These are phyloP conservation scores for Polydrusus pterygomalis DNA, from an alignment of 2,888 invertebrate genomes.

Conservation along the genomic window DNA sequence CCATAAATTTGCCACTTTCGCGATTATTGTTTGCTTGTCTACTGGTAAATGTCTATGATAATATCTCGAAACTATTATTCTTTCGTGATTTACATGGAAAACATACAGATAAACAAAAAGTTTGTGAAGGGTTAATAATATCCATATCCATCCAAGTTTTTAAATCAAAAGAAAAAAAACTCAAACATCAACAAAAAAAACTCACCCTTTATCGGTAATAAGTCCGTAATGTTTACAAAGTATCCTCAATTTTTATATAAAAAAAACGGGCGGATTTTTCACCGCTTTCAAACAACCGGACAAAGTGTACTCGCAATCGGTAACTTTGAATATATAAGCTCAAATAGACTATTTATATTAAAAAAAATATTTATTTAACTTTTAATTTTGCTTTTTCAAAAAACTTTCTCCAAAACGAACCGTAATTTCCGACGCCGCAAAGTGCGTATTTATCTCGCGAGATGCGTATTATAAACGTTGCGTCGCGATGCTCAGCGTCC, in stretches of 20 bases:
- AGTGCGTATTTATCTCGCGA: constrained; percentile 22
- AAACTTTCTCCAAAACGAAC: background rate
- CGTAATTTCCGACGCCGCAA: constrained; percentile 2
- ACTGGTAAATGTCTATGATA: too few species aligned
- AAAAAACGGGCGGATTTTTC: constrained; percentile 1
- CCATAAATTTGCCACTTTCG: too few species aligned
- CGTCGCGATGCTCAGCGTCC: constrained; percentile 46
- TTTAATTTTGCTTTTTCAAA: background rate
- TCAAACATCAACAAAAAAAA: constrained; percentile 19
- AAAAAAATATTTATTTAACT: background rate
- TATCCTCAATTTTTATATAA: constrained; percentile 4
- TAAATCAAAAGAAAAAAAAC: background rate
- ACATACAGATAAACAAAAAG: too few species aligned
- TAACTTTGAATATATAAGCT: background rate
- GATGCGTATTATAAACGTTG: constrained; percentile 15
- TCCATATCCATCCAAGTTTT: too few species aligned
- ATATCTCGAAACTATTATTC: too few species aligned
- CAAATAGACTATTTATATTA: background rate
- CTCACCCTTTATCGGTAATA: constrained; percentile 48
- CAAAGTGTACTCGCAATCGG: too few species aligned
- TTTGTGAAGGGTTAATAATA: too few species aligned
- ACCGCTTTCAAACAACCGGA: constrained; percentile 1
- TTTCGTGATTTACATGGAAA: too few species aligned
- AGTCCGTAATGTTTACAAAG: constrained; percentile 49
- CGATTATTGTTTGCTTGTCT: too few species aligned